Evolutionary conservation across 2,888 invertebrate genomes (phyloP).

Genomic region (Druceiella hillmani): DNA sequence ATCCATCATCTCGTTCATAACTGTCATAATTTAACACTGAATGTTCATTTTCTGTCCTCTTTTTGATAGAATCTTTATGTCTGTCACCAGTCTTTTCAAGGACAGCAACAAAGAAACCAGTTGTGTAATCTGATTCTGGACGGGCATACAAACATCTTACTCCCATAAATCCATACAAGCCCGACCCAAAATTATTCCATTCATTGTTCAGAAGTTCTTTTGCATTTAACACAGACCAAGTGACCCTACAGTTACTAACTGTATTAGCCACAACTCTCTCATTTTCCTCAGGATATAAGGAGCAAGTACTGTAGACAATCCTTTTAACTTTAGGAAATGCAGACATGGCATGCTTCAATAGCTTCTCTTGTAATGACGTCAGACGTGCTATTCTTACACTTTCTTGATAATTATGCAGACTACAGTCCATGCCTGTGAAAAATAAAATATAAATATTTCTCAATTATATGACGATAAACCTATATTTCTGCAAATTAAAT

Average conservation of each 20-base stretch:
- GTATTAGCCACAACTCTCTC: slow-evolving; percentile 82
- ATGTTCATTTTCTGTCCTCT: slow-evolving; percentile 9
- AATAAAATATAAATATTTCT: slow-evolving; percentile 7
- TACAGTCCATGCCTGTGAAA: slow-evolving; percentile 39
- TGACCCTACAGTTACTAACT: slow-evolving; percentile 46
- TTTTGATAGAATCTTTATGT: background rate
- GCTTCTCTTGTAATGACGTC: slow-evolving; percentile 73
- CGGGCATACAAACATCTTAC: slow-evolving; percentile 73
- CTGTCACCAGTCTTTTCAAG: slow-evolving; percentile 54
- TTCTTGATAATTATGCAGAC: slow-evolving; percentile 42
- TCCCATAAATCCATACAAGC: slow-evolving; percentile 60
- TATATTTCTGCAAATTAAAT: too few relatives aligned
- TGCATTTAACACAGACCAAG: slow-evolving; percentile 59
- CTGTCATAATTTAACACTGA: background rate
- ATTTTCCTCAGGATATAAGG: slow-evolving; percentile 84
- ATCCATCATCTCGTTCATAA: too few relatives aligned
- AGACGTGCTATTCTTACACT: slow-evolving; percentile 57
- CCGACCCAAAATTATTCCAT: slow-evolving; percentile 65
- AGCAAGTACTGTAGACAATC: slow-evolving; percentile 96
- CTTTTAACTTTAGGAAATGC: slow-evolving; percentile 77
- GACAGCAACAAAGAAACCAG: slow-evolving; percentile 94
- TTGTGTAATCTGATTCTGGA: slow-evolving; percentile 73
- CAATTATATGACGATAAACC: too few relatives aligned
- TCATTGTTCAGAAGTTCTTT: slow-evolving; percentile 55
- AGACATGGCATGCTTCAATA: slow-evolving; percentile 81